Conservation (phyloP, 2,888 invertebrate genomes). For the Mythimna vitellina region DNA sequence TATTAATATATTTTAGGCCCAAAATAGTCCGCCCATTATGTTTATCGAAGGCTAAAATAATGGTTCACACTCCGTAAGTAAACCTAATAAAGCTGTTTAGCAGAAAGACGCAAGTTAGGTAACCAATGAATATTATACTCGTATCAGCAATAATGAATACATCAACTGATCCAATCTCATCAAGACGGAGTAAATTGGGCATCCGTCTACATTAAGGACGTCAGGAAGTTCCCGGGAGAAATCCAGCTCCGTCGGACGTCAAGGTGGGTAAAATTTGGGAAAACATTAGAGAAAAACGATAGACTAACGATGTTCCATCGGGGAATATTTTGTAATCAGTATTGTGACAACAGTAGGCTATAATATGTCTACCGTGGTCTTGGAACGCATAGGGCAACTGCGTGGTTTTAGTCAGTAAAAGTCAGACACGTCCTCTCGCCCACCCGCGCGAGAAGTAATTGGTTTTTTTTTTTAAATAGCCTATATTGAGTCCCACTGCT, state of each 20-base stretch:
- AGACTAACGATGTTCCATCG: not conserved
- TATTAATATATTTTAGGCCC: not conserved
- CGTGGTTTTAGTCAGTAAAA: too few relatives aligned
- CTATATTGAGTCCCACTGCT: too few relatives aligned
- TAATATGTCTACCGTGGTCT: not conserved
- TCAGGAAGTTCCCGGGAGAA: conserved; percentile 31
- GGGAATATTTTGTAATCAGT: conserved; percentile 3
- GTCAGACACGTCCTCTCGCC: too few relatives aligned
- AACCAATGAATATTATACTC: conserved; percentile 15
- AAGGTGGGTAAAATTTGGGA: conserved; percentile 41
- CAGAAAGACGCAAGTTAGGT: not conserved
- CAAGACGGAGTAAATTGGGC: conserved; percentile 19
- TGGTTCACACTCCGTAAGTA: not conserved
- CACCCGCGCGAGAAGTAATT: too few relatives aligned
- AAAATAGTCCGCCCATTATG: not conserved
- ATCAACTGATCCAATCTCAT: conserved; percentile 27
- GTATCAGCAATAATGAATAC: conserved; percentile 30
- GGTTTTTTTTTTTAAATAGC: too few relatives aligned
- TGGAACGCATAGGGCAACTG: too few relatives aligned
- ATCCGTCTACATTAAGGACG: conserved; percentile 29
- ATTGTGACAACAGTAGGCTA: not conserved
- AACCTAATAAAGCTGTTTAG: not conserved
- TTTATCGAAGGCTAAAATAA: not conserved
- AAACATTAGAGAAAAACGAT: conserved; percentile 26
- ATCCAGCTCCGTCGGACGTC: conserved; percentile 58